These are phyloP conservation scores for Automeris io DNA, from an alignment of 2,888 invertebrate species.

Conservation along the genomic window DNA sequence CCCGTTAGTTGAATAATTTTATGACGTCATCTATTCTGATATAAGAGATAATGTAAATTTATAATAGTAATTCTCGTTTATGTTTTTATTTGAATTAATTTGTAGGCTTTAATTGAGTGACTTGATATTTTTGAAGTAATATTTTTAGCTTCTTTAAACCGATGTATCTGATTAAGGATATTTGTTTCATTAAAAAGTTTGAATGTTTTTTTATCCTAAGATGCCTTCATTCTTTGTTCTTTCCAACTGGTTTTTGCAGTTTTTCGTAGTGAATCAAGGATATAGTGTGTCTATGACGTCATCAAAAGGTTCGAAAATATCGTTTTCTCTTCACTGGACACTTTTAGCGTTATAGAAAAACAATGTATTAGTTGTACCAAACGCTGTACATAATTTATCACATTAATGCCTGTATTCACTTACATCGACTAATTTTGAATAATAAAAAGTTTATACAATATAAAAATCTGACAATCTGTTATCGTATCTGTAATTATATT, in stretches of 20 bases:
- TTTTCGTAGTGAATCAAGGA: too few relatives aligned
- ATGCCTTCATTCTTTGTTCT: too few relatives aligned
- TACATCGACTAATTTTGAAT: background rate
- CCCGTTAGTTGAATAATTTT: background rate
- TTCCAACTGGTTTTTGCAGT: too few relatives aligned
- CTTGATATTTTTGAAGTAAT: background rate
- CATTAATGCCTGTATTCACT: conserved; percentile 2
- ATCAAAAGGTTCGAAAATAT: conserved; percentile 14
- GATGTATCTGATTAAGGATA: too few relatives aligned
- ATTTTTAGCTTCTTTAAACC: background rate
- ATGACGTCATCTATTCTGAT: background rate
- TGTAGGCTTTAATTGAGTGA: background rate
- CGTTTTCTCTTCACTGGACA: conserved; percentile 34
- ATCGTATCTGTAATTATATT: too few relatives aligned
- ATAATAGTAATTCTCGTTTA: background rate
- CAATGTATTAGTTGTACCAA: conserved; percentile 10
- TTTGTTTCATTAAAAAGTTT: background rate
- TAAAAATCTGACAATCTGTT: too few relatives aligned
- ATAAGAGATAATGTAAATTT: background rate
- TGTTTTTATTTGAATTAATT: background rate
- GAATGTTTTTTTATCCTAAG: background rate
- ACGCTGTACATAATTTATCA: background rate
- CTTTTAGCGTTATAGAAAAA: conserved; percentile 13
- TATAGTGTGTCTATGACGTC: too few relatives aligned
- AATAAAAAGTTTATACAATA: too few relatives aligned